Evolutionary conservation across 2,113 vertebrate species (phyloP).

Genomic region (Fukomys damarensis): DNA sequence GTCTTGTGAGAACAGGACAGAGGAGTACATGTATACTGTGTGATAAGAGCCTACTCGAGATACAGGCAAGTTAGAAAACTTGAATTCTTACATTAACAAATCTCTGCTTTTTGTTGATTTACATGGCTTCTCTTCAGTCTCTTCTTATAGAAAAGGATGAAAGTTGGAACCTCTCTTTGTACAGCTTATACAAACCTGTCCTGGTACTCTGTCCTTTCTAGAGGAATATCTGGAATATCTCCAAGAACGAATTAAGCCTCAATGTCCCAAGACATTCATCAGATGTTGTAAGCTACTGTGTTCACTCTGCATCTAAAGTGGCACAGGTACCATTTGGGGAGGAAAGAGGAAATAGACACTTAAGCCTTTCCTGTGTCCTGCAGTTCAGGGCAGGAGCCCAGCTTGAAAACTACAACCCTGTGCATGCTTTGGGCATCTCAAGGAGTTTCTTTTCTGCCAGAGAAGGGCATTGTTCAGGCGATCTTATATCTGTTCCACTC

Average conservation of each 20-base stretch:
- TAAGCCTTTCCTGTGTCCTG: background rate
- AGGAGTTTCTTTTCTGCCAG: background rate
- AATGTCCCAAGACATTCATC: background rate
- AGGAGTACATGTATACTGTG: background rate
- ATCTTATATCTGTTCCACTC: background rate
- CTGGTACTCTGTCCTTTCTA: background rate
- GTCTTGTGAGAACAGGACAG: background rate
- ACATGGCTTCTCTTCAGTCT: background rate
- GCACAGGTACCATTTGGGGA: rapidly evolving
- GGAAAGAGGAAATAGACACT: background rate
- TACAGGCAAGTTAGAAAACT: background rate
- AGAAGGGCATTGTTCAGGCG: background rate
- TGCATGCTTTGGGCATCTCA: background rate
- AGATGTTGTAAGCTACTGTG: background rate
- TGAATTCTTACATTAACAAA: background rate
- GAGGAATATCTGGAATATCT: background rate
- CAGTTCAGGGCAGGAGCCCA: background rate
- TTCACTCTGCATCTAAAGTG: background rate
- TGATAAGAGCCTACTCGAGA: background rate
- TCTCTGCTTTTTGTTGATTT: background rate
- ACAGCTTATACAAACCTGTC: background rate
- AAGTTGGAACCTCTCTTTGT: background rate
- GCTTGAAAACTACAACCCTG: background rate
- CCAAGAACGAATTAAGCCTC: background rate
- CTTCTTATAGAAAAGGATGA: background rate